These are phyloP conservation scores for Protophormia terraenovae DNA, from an alignment of 2,888 invertebrate species.

Conservation along the genomic window DNA sequence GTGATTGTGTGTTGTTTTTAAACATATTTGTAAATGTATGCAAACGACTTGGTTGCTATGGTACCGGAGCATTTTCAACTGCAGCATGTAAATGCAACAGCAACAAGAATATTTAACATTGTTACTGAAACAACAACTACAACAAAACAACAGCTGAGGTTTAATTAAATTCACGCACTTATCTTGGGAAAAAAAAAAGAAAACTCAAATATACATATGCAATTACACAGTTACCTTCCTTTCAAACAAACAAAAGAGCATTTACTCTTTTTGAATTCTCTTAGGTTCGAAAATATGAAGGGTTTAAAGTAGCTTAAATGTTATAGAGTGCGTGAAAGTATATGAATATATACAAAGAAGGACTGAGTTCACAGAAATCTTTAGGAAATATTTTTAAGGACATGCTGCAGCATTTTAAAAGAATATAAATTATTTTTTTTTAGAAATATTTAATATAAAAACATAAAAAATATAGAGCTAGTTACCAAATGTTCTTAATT, in stretches of 20 bases:
- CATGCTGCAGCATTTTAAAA: too few species aligned
- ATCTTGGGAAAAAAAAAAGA: slow-evolving; percentile 2
- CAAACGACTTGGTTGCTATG: background rate
- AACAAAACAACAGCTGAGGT: slow-evolving; percentile 5
- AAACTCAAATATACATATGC: background rate
- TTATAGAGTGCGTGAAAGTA: background rate
- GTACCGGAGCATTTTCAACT: background rate
- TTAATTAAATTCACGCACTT: slow-evolving; percentile 61
- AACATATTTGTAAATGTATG: background rate
- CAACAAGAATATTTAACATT: background rate
- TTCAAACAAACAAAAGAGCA: background rate
- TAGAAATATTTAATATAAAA: too few species aligned
- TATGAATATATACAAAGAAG: background rate
- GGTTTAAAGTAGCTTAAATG: background rate
- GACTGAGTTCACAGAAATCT: too few species aligned
- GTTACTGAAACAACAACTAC: background rate
- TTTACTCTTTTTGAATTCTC: background rate
- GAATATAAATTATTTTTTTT: too few species aligned
- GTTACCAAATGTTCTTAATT: too few species aligned
- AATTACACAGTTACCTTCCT: background rate
- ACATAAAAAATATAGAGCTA: too few species aligned
- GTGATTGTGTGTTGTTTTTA: background rate
- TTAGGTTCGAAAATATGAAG: background rate
- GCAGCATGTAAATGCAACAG: background rate
- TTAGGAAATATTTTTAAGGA: too few species aligned